Percentiles rank a stretch among this genome's conserved stretches.
phyloP scores from a whole-genome alignment of 2,113 vertebrate species.

The Microtus richardsoni region DNA sequence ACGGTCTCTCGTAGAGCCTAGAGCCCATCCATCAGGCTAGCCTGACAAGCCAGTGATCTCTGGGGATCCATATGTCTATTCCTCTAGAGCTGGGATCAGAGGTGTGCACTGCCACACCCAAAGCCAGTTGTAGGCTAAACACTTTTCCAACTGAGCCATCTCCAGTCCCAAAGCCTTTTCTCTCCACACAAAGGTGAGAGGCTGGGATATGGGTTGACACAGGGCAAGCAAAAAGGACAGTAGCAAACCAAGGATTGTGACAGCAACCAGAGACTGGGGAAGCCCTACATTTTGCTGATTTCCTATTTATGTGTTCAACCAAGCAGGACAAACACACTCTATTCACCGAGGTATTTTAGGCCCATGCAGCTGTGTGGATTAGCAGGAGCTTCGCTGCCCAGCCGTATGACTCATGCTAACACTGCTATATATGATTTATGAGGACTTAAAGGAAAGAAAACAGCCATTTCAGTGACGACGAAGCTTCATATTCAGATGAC shows the following conservation, averaged over 20 bases:
- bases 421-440: slow-evolving; percentile 70
- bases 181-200: not conserved
- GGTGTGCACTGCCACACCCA: not conserved
- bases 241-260: not conserved
- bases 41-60: not conserved
- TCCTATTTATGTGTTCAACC: slow-evolving; percentile 68
- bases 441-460: slow-evolving; percentile 63
- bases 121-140: not conserved
- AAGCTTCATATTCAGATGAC: slow-evolving; percentile 40
- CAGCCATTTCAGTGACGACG: slow-evolving; percentile 50
- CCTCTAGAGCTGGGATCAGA: not conserved
- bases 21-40: not conserved
- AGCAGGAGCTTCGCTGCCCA: slow-evolving; percentile 72
- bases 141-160: not conserved
- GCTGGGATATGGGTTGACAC: not conserved
- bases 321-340: slow-evolving; percentile 78
- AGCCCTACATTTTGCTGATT: slow-evolving; percentile 73
- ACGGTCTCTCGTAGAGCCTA: not conserved
- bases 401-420: slow-evolving; percentile 71
- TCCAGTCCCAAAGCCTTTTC: not conserved
- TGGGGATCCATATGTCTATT: too few relatives aligned
- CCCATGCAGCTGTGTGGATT: slow-evolving; percentile 78
- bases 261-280: slow-evolving; percentile 55
- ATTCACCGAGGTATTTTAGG: slow-evolving; percentile 78
- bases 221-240: not conserved